Conservation (phyloP, 2,888 invertebrate species). For the Caenorhabditis imperialis region DNA sequence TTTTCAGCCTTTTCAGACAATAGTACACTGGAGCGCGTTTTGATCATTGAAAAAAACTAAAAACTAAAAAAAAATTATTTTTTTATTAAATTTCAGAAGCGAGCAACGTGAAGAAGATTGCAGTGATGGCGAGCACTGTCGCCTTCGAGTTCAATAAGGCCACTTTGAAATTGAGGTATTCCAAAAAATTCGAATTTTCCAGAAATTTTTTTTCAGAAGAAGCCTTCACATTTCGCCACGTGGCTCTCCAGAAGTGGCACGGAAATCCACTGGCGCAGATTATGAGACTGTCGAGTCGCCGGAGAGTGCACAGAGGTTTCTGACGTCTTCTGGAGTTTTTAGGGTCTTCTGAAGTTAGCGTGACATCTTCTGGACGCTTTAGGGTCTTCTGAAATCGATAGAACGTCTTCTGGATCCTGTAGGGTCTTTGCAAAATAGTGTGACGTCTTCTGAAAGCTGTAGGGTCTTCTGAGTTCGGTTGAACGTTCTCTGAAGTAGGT, state of each 20-base stretch:
- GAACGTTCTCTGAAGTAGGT: too few relatives aligned
- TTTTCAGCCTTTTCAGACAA: too few relatives aligned
- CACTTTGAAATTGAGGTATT: constrained; percentile 47
- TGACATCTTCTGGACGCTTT: too few relatives aligned
- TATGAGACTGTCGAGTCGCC: constrained; percentile 20
- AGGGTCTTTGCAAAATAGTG: too few relatives aligned
- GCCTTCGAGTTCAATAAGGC: constrained; percentile 56
- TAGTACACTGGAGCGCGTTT: neutral
- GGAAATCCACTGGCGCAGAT: constrained; percentile 18
- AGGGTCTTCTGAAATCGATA: too few relatives aligned
- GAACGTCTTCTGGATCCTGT: too few relatives aligned
- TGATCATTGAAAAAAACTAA: neutral
- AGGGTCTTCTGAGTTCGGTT: too few relatives aligned
- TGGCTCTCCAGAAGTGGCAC: constrained; percentile 29
- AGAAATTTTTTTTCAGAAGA: constrained; percentile 24
- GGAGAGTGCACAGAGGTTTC: constrained; percentile 38
- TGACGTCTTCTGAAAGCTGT: too few relatives aligned
- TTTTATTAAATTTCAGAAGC: constrained; percentile 25
- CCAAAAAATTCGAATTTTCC: too few relatives aligned
- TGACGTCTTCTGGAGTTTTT: neutral
- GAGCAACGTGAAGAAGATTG: constrained; percentile 35
- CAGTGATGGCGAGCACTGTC: constrained; percentile 52
- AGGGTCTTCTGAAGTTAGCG: neutral
- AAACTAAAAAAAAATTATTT: neutral
- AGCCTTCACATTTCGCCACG: constrained; percentile 45